Conservation (phyloP, 2,797 vertebrate genomes). For the Poecilia wingei region DNA sequence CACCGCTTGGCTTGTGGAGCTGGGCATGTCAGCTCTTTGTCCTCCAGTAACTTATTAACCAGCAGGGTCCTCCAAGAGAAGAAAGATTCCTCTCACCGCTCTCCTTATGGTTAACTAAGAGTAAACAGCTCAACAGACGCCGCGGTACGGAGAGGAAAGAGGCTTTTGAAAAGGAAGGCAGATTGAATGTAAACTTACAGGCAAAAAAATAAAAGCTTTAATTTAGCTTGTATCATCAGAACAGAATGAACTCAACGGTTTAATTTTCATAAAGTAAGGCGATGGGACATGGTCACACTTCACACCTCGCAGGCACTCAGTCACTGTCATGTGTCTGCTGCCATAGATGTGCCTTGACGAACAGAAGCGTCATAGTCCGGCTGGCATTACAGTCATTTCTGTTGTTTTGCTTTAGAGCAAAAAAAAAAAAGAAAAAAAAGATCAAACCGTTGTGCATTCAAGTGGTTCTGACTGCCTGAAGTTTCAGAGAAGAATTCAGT, state of each 20-base stretch:
- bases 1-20: slow-evolving; percentile 65
- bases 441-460: slow-evolving; percentile 36
- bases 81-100: slow-evolving; percentile 73
- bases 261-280: slow-evolving; percentile 27
- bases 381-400: slow-evolving; percentile 48
- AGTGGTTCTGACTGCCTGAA: slow-evolving; percentile 37
- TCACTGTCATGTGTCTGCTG: slow-evolving; percentile 54
- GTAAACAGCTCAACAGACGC: slow-evolving; percentile 73
- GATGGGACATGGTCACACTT: slow-evolving; percentile 52
- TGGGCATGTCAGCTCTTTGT: slow-evolving; percentile 78
- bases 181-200: background rate
- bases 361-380: slow-evolving; percentile 4
- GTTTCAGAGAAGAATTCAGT: slow-evolving; percentile 53
- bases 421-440: slow-evolving; percentile 32
- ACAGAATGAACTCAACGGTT: background rate
- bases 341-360: slow-evolving; percentile 37
- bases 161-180: background rate
- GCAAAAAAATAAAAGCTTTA: background rate
- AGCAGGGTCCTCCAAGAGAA: slow-evolving; percentile 60
- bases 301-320: slow-evolving; percentile 47
- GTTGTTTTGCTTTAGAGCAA: slow-evolving; percentile 52
- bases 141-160: slow-evolving; percentile 3
- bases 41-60: slow-evolving; percentile 84
- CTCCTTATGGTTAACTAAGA: slow-evolving; percentile 76
- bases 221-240: background rate